A percentile compares a stretch with the other conserved stretches of the same genome.
phyloP scores from a whole-genome alignment of 1,140 invertebrate genomes.

The Zaprionus tsacasi region DNA sequence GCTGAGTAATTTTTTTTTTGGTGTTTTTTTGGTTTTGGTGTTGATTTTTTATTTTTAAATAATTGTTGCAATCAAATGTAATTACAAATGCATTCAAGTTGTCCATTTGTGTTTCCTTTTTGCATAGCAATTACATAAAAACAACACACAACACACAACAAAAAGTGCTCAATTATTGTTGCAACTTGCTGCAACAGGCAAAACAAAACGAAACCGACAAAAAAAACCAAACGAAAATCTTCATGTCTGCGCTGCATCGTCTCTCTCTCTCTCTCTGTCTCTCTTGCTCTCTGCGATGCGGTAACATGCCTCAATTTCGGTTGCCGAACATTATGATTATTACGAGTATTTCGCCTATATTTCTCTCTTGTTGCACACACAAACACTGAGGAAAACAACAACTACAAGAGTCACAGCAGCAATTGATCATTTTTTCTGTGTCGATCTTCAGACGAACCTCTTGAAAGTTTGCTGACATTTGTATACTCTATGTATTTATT shows the following conservation, averaged over 20 bases:
- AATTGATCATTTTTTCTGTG: constrained; percentile 70
- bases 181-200: constrained; percentile 23
- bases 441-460: constrained; percentile 31
- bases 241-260: constrained; percentile 22
- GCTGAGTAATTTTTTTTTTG: constrained; percentile 41
- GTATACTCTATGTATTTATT: constrained; percentile 19
- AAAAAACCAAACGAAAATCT: constrained; percentile 43
- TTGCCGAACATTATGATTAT: constrained; percentile 77
- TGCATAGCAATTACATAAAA: constrained; percentile 76
- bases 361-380: constrained; percentile 15
- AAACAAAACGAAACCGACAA: constrained; percentile 20
- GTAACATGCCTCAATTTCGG: constrained; percentile 76
- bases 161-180: constrained; percentile 45
- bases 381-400: not conserved
- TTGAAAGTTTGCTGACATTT: constrained; percentile 10
- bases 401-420: constrained; percentile 19
- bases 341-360: constrained; percentile 73
- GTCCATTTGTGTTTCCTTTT: constrained; percentile 71
- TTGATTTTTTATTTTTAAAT: constrained; percentile 63
- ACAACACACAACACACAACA: constrained; percentile 27
- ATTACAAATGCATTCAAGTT: constrained; percentile 73
- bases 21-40: constrained; percentile 46
- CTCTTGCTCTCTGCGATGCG: constrained; percentile 53
- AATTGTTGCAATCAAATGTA: constrained; percentile 78
- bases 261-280: too few species aligned